Base-by-base conservation (phyloP, 2,888 invertebrate genomes). In the Heteropelma amictum region DNA sequence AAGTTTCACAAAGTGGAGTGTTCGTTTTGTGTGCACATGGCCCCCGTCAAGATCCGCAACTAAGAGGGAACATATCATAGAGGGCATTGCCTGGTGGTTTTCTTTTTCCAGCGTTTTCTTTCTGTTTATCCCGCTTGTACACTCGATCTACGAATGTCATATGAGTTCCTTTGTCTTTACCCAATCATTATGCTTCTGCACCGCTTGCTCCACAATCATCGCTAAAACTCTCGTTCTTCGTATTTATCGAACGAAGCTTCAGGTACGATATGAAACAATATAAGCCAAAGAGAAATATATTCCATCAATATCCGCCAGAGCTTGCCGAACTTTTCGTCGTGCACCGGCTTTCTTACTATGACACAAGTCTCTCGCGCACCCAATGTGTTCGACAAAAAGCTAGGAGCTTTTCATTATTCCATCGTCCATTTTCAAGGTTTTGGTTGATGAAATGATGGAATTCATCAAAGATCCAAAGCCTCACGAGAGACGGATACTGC, bases 121-220 rank as follows among this genome's bases (percentile, higher is more conserved):
- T 1, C 54, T 82, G 3, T 21, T 83, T 5, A 47, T 82, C 51
- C 80, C 83, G 1, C 60, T 84, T 0, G 14, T 78, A 4, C 47
- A 81, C 4, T 79, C 78, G n/a, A 76, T 82, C 38, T 82, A 78
- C 64, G 56, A 78, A 49, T 79, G 76, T 51, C 69, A 72, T 7
- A 21, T 73, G 2, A 76, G 83, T 49, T 12, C 78, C 0, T 49
- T 74, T 4, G 45, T 65, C 5, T 40, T 82, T 47, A 82, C 81
- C 28, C 82, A 82, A 69, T 71, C 82, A 2, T 38, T 81, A 10
- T 82, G 81, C 6, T 80, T 83, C 67, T 67, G 78, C 4, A 79
- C 77, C 3, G 79, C 83, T 2, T 23, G 77, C 1, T 28, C 42
- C 6, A 82, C 45, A 30, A 40, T 83, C 74, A 74, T 81, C 2